Base-by-base conservation (phyloP, 1,140 invertebrate species). In the Littorina saxatilis region DNA sequence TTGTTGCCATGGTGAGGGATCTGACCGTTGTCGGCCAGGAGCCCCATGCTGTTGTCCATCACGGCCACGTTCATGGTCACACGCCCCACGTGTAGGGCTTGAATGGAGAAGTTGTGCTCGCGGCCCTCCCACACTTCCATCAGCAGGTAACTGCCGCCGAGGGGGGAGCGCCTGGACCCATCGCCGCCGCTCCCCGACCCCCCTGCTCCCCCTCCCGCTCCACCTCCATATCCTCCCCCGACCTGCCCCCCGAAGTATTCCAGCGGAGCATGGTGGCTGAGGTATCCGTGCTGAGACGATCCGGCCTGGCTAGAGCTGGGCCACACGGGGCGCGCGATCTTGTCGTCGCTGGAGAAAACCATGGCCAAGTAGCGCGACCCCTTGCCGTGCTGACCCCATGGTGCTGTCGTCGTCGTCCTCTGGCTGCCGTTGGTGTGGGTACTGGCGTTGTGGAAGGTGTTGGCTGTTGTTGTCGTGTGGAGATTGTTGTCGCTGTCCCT, bases 21-120 rank as follows among this genome's bases (percentile, higher is more conserved):
- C 55, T 37, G 43, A 17, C 73, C 58, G 75, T 79, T 80, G n/a
- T 80, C 63, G n/a, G 77, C 73, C 70, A 84, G 61, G 11, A 68
- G 23, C 29, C 35, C 66, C 23, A 73, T 70, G 20, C 63, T 76
- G 23, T 87, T 81, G 2, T 82, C 82, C 70, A 88, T 81, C 39
- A 90, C 80, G 58, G 88, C 88, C 80, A 90, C 85, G 63, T 84
- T 86, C 85, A 90, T 86, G 50, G 89, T 88, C 79, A 87, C 88
- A 76, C 88, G 85, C 15, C 89, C 89, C 55, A 89, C 86, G 80
- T 89, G 87, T 80, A 88, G 85, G 58, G 89, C 89, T 83, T 89
- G 79, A 72, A 90, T 80, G 70, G 87, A 87, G 83, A 90, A 90
- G 82, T 89, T 90, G 79, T 87, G 81, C 43, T 88, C 85, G 68